Conservation (phyloP, 23 tunicate species). For the Aplidium turbinatum region DNA sequence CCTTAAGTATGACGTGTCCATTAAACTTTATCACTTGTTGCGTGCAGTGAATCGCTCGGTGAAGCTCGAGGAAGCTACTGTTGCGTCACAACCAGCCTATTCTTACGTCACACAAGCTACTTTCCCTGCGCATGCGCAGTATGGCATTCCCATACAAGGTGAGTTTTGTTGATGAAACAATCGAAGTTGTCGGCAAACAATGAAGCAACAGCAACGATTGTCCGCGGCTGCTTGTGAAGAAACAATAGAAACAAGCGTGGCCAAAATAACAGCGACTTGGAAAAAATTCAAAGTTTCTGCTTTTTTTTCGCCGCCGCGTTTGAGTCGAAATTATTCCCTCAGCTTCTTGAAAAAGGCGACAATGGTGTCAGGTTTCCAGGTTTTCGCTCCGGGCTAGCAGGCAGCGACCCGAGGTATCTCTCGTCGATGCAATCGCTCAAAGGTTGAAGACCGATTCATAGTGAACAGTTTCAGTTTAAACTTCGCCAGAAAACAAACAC, state of each 20-base stretch:
- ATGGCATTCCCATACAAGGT: constrained; percentile 81
- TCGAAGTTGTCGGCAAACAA: constrained; percentile 34
- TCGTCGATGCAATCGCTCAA: too few relatives aligned
- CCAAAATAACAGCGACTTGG: too few relatives aligned
- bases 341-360: background rate
- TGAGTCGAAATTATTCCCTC: background rate
- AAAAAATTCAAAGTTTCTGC: background rate
- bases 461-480: too few relatives aligned
- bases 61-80: constrained; percentile 56
- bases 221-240: background rate
- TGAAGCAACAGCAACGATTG: background rate
- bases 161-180: constrained; percentile 14
- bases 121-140: constrained; percentile 74
- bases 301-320: background rate
- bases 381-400: too few relatives aligned
- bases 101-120: constrained; percentile 66
- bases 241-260: constrained; percentile 1
- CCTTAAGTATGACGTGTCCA: too few relatives aligned
- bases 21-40: background rate
- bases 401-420: too few relatives aligned
- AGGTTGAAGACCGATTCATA: too few relatives aligned
- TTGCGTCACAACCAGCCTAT: constrained; percentile 45
- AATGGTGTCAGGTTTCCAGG: background rate
- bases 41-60: constrained; percentile 65
- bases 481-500: too few relatives aligned